A percentile compares a stretch with the other conserved stretches of the same genome.
phyloP scores from a whole-genome alignment of 2,113 vertebrate genomes.

The Heloderma charlesbogerti region DNA sequence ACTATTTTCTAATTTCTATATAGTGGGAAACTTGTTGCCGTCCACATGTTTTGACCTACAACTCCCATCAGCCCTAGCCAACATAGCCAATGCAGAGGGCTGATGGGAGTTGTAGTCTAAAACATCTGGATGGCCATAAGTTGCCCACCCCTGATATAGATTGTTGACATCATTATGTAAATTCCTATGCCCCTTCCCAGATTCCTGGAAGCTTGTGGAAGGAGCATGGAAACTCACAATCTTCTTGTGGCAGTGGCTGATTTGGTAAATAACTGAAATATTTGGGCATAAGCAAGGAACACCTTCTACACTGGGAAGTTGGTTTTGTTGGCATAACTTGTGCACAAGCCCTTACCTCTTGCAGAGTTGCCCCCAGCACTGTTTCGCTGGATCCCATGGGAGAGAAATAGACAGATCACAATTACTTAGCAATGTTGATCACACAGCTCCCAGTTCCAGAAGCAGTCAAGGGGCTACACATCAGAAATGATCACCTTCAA shows the following conservation, averaged over 20 bases:
- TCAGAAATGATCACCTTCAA: too few relatives aligned
- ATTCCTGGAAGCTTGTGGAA: not conserved
- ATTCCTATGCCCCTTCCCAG: too few relatives aligned
- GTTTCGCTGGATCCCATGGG: not conserved
- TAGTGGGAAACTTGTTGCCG: not conserved
- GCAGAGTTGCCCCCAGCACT: not conserved
- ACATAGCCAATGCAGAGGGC: not conserved
- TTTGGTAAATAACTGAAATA: not conserved
- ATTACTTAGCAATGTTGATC: not conserved
- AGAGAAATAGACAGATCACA: not conserved
- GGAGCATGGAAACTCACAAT: not conserved
- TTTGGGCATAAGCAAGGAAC: not conserved
- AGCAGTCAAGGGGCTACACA: not conserved
- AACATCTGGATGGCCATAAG: not conserved
- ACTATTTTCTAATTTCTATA: not conserved
- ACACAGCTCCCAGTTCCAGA: not conserved
- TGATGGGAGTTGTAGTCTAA: not conserved
- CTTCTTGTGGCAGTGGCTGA: not conserved
- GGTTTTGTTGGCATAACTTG: not conserved
- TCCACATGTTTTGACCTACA: not conserved
- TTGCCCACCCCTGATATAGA: not conserved
- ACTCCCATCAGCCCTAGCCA: not conserved
- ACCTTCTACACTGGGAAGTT: not conserved
- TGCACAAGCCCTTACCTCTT: not conserved
- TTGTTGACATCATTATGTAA: too few relatives aligned